Evolutionary conservation across 2,113 vertebrate genomes (phyloP), one percentile per base, ranked within the genome.

Genomic region (Cynopterus brachyotis): DNA sequence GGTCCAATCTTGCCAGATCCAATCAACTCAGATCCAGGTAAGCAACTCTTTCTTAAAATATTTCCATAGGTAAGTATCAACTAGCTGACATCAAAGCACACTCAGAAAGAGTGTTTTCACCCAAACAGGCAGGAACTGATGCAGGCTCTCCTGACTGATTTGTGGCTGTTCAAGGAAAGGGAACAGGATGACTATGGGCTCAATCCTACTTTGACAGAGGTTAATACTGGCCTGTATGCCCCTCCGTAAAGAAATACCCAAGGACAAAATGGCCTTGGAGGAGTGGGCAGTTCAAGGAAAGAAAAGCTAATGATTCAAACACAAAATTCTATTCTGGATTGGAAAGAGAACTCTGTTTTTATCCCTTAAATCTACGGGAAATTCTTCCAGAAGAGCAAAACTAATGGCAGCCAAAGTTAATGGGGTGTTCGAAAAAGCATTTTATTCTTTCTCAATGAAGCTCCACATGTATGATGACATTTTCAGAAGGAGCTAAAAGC

Each of bases 401-500:
- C 53, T 91, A 95, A 90, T 53, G n/a, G 87, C 28, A 62, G 35
- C 78, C 81, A 93, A 91, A 92, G 76, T 32, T 92, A 95, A 94
- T 64, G 30, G 62, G 60, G 81, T 93, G 28, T 85, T 92, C 40
- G 92, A 50, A 89, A 92, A 93, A 91, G 84, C 26, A 24, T 72
- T 94, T 91, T 95, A 84, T 81, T 87, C 94, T 91, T 92, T 94
- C 88, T 82, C 72, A 89, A 20, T 75, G 91, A 96, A 72, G 67
- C 32, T 89, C 73, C 73, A 45, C 9, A 17, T 64, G 73, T 53
- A 75, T 78, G 59, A 81, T 89, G 92, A 91, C 79, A 97, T 95
- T 97, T 96, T 93, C 89, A 96, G 93, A 97, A 96, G 50, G 45
- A 40, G 78, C 59, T 93, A 66, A 93, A 82, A 85, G 66, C 86